Conservation (phyloP, 2,888 invertebrate genomes). For the Atherix ibis region DNA sequence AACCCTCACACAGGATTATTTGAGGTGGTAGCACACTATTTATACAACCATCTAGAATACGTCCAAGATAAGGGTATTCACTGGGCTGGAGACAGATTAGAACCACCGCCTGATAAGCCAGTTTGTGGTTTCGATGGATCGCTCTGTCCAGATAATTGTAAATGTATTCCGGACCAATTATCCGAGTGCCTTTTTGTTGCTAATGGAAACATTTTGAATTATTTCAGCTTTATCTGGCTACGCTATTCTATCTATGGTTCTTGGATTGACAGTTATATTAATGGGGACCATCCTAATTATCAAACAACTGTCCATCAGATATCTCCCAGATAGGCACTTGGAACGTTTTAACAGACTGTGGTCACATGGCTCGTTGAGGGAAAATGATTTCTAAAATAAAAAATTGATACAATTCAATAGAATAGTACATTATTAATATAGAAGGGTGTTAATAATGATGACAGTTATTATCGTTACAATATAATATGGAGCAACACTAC, state of each 20-base stretch:
- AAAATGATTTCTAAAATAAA: too few species aligned
- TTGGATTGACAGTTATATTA: constrained; percentile 62
- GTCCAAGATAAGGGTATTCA: constrained; percentile 58
- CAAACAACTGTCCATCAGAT: too few species aligned
- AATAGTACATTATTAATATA: too few species aligned
- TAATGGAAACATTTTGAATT: constrained; percentile 9
- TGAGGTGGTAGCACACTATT: constrained; percentile 83
- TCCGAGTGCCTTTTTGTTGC: too few species aligned
- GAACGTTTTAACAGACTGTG: too few species aligned
- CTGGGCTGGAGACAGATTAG: constrained; percentile 67
- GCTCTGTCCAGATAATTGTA: constrained; percentile 71
- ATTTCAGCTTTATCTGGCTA: constrained; percentile 63
- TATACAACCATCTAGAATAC: constrained; percentile 58
- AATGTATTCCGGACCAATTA: constrained; percentile 14
- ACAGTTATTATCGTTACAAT: too few species aligned
- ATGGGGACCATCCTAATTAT: too few species aligned
- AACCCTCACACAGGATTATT: constrained; percentile 64
- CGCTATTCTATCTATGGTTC: constrained; percentile 68
- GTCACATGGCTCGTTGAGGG: too few species aligned
- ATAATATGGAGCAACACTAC: too few species aligned
- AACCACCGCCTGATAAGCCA: constrained; percentile 78
- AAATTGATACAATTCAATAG: too few species aligned
- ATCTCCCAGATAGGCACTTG: too few species aligned
- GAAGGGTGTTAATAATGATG: too few species aligned
- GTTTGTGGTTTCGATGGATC: constrained; percentile 85